Evolutionary conservation across 2,797 vertebrate species (phyloP).

Genomic region (Platyrinchus mystaceus): DNA sequence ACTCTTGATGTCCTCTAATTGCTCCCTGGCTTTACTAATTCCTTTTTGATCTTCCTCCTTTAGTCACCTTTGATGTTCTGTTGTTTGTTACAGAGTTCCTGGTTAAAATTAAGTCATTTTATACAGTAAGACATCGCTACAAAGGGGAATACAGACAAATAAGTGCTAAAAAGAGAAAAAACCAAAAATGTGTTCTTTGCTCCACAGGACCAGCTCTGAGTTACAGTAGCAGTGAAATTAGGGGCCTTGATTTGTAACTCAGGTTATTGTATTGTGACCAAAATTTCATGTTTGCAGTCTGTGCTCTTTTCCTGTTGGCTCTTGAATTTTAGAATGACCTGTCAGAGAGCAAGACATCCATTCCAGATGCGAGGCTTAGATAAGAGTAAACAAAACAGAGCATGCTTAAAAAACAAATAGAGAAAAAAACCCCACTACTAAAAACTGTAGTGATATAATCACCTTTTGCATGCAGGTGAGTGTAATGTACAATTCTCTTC

Average conservation of each 20-base stretch:
- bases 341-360: not conserved
- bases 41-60: slow-evolving; percentile 7
- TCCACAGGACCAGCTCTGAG: not conserved
- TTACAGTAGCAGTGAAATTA: not conserved
- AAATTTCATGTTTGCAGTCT: not conserved
- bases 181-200: not conserved
- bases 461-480: not conserved
- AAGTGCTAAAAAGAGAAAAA: not conserved
- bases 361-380: not conserved
- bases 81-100: slow-evolving; percentile 6
- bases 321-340: not conserved
- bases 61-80: slow-evolving; percentile 43
- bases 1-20: slow-evolving; percentile 35
- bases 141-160: not conserved
- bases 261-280: not conserved
- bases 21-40: slow-evolving; percentile 7
- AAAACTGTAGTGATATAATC: not conserved
- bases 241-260: not conserved
- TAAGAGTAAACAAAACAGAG: not conserved
- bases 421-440: not conserved
- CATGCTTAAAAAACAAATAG: not conserved
- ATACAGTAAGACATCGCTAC: not conserved
- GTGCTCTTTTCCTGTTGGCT: not conserved
- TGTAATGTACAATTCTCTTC: not conserved
- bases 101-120: not conserved